These are phyloP conservation scores for Anas capensis DNA, from an alignment of 2,797 vertebrate genomes.

Conservation along the genomic window DNA sequence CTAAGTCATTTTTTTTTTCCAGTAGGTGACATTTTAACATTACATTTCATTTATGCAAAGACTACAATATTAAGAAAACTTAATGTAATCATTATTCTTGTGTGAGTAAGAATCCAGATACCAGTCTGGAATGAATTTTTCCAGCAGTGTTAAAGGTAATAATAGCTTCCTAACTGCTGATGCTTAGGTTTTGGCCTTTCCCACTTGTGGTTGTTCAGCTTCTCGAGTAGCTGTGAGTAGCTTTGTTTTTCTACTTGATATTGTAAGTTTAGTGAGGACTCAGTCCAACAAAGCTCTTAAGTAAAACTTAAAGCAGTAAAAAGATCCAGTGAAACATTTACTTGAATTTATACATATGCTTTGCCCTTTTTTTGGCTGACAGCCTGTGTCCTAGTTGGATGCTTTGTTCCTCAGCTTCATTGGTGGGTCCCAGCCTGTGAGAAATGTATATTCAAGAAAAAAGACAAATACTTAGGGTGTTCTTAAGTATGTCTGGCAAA, in stretches of 20 bases:
- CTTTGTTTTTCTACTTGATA: conserved; percentile 32
- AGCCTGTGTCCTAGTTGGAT: accelerated
- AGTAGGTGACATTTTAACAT: conserved; percentile 70
- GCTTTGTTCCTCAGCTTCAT: background rate
- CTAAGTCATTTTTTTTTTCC: conserved; percentile 39
- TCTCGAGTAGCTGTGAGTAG: background rate
- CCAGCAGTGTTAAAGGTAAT: conserved; percentile 44
- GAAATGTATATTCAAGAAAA: background rate
- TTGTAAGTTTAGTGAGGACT: background rate
- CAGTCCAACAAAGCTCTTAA: background rate
- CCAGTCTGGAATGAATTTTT: conserved; percentile 63
- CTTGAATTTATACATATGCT: background rate
- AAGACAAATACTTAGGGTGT: background rate
- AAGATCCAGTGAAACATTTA: background rate
- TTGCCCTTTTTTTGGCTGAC: background rate
- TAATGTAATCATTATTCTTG: conserved; percentile 57
- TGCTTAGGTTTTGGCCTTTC: conserved; percentile 49
- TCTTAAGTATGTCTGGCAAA: background rate
- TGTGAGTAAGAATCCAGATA: conserved; percentile 68
- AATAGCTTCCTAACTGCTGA: conserved; percentile 45
- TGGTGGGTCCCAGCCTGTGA: background rate
- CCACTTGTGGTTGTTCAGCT: conserved; percentile 20
- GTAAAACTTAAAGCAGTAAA: background rate
- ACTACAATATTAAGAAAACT: conserved; percentile 62
- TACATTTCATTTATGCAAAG: conserved; percentile 58